Evolutionary conservation across 2,797 vertebrate genomes (phyloP).

Genomic region (Falco naumanni): DNA sequence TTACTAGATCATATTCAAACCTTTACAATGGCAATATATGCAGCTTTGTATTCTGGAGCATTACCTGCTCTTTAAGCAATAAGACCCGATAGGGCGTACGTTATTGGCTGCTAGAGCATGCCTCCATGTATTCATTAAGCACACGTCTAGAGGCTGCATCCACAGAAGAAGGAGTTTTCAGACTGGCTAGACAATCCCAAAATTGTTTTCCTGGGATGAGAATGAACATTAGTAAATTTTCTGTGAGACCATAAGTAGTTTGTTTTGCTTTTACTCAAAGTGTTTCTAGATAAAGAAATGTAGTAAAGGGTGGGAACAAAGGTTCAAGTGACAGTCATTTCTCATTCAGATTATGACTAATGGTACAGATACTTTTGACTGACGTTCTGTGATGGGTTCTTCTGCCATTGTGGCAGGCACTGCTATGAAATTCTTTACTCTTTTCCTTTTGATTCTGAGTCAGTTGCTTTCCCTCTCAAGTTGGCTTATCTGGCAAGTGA

Average conservation of each 20-base stretch:
- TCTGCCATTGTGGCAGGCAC: not conserved
- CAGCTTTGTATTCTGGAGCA: slow-evolving; percentile 15
- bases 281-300: not conserved
- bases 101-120: not conserved
- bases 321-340: not conserved
- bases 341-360: not conserved
- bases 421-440: not conserved
- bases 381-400: not conserved
- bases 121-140: not conserved
- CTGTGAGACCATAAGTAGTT: not conserved
- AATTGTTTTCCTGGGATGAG: not conserved
- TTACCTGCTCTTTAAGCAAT: slow-evolving; percentile 26
- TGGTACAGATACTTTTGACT: not conserved
- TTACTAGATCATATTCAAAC: slow-evolving; percentile 21
- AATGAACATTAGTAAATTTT: not conserved
- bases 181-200: not conserved
- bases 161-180: not conserved
- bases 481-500: not conserved
- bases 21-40: slow-evolving; percentile 8
- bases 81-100: not conserved
- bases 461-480: not conserved
- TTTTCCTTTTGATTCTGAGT: not conserved
- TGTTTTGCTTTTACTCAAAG: not conserved
- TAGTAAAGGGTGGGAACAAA: not conserved
- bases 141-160: not conserved